Percentiles rank a stretch among this genome's conserved stretches.
phyloP scores from a whole-genome alignment of 1,140 invertebrate species.

The Leucophenga varia region DNA sequence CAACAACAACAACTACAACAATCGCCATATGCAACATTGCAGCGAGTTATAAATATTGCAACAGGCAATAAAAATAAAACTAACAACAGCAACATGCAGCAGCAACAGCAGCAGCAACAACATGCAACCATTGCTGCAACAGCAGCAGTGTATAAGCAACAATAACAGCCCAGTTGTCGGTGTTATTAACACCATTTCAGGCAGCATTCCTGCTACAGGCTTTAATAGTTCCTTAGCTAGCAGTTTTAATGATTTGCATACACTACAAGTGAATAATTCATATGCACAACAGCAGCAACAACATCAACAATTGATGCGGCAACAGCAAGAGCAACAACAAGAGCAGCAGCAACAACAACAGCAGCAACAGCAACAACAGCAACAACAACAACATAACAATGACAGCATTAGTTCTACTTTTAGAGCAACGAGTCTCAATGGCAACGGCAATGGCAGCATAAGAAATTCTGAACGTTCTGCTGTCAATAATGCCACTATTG shows the following conservation, averaged over 20 bases:
- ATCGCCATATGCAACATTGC: constrained; percentile 46
- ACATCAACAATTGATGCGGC: constrained; percentile 5
- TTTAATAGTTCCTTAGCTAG: constrained; percentile 13
- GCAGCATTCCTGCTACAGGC: constrained; percentile 44
- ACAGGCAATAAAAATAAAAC: constrained; percentile 8
- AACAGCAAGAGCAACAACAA: constrained; percentile 14
- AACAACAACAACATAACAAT: constrained; percentile 1
- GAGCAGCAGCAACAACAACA: constrained; percentile 6
- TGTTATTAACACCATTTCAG: constrained; percentile 49
- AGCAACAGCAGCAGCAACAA: constrained; percentile 5
- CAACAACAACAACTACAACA: constrained; percentile 22
- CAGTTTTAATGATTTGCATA: constrained; percentile 35
- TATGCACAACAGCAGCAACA: constrained; percentile 2
- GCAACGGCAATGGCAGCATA: not conserved
- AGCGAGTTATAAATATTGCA: too few species aligned
- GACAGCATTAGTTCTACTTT: not conserved
- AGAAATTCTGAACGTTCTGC: too few species aligned
- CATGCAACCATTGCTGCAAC: constrained; percentile 20
- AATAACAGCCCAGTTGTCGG: constrained; percentile 17
- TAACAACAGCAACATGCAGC: constrained; percentile 5
- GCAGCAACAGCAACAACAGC: constrained; percentile 4
- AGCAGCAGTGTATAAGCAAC: constrained; percentile 6
- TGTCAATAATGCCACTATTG: not conserved
- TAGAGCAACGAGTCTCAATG: not conserved
- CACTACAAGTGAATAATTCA: constrained; percentile 26